These are phyloP conservation scores for Equus quagga DNA, from an alignment of 2,113 vertebrate species.

Conservation along the genomic window DNA sequence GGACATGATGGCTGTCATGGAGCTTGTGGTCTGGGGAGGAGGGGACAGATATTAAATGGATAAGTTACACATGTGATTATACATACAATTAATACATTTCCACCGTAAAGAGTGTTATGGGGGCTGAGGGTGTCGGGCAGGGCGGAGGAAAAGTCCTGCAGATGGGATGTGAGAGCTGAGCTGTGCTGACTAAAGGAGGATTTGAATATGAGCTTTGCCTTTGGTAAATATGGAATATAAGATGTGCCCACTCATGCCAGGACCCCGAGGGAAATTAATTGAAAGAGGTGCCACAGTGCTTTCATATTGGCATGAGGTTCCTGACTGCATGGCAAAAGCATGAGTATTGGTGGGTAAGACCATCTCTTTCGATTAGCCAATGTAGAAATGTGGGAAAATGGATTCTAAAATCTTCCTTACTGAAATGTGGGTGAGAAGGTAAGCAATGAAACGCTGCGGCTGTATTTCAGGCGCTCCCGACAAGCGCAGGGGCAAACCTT, in stretches of 20 bases:
- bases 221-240: background rate
- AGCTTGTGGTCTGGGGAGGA: background rate
- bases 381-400: background rate
- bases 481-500: background rate
- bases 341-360: background rate
- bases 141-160: background rate
- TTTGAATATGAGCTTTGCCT: background rate
- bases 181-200: background rate
- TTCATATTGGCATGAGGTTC: background rate
- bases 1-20: background rate
- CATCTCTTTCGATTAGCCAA: background rate
- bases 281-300: background rate
- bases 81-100: background rate
- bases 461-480: background rate
- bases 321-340: background rate
- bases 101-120: background rate
- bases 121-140: background rate
- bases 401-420: background rate
- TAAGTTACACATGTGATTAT: background rate
- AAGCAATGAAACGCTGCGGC: background rate
- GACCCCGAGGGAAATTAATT: background rate
- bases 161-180: background rate
- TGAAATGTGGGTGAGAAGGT: background rate
- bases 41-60: background rate
- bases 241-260: background rate